Evolutionary conservation across 2,888 invertebrate species (phyloP), one percentile per base, ranked within the genome.

Genomic region (Plagodis dolabraria): DNA sequence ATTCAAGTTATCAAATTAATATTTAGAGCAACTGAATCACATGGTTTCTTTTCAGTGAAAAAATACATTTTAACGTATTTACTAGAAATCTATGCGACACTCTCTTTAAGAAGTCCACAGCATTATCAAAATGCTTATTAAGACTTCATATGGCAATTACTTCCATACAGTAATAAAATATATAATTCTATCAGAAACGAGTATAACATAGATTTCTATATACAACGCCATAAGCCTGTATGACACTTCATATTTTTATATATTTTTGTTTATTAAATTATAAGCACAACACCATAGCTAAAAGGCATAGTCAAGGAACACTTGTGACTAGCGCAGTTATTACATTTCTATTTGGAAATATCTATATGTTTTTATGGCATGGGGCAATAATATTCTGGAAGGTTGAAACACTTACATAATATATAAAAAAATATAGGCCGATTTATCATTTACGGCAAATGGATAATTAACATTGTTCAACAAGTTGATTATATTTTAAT

Each of bases 201-300:
- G 75, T 75, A 74, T 75, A 75, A 68, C 75, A 73, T 75, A 69
- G 70, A 76, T 72, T 76, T 74, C 72, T 70, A 74, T 67, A 70
- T 68, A 65, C 60, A 68, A 68, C 68, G 71, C 69, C 55, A 61
- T 65, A 68, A 68, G 70, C 65, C 70, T 69, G 74, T 74, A 54
- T 55, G 60, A 60, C 51, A 55, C 44, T 55, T 60, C 62, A 59
- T 64, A 66, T 60, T 65, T 49, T 40, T 40, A 40, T 40, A 47
- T 49, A 53, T 57, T 50, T 61, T 51, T 54, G 53, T 58, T 53
- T 58, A 58, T 53, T 57, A 58, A 53, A 52, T 55, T 53, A 51
- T 57, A 58, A 48, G 47, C 42, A 54, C 51, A 47, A 55, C 60
- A 52, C 51, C 60, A 44, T 52, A 60, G 60, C 55, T 51, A 60